Evolutionary conservation across 2,888 invertebrate species (phyloP).

Genomic region (Synergus umbraculus): DNA sequence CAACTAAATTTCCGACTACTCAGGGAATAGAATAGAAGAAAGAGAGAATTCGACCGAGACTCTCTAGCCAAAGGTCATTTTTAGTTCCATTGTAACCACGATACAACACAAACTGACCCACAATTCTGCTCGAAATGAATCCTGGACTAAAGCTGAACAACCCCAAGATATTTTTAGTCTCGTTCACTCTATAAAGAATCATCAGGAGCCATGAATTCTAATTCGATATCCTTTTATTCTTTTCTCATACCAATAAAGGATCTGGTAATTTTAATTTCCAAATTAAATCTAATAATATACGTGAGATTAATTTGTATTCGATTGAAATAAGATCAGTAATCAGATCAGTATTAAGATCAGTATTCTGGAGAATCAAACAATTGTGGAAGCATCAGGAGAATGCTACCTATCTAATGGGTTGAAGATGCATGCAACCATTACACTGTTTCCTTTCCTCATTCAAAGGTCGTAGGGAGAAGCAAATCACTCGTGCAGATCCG

Average conservation of each 20-base stretch:
- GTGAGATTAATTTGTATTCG: too few species aligned
- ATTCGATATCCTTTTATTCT: too few species aligned
- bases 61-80: neutral
- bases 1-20: conserved; percentile 23
- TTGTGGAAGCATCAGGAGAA: neutral
- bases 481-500: conserved; percentile 39
- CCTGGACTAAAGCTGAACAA: conserved; percentile 16
- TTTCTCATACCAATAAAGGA: too few species aligned
- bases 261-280: too few species aligned
- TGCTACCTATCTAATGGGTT: conserved; percentile 27
- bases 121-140: neutral
- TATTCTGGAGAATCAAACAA: conserved; percentile 7
- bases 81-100: neutral
- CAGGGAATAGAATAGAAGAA: conserved; percentile 20
- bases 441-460: conserved; percentile 34
- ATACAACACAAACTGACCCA: conserved; percentile 22
- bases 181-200: neutral
- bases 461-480: conserved; percentile 26
- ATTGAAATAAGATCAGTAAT: too few species aligned
- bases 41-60: neutral
- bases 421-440: conserved; percentile 28
- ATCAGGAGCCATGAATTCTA: neutral
- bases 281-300: too few species aligned
- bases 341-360: neutral
- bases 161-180: neutral